Percentiles rank a stretch among this genome's conserved stretches.
Evolutionary conservation across 2,113 vertebrate genomes (phyloP).

Genomic region (Leptobrachium leishanense): DNA sequence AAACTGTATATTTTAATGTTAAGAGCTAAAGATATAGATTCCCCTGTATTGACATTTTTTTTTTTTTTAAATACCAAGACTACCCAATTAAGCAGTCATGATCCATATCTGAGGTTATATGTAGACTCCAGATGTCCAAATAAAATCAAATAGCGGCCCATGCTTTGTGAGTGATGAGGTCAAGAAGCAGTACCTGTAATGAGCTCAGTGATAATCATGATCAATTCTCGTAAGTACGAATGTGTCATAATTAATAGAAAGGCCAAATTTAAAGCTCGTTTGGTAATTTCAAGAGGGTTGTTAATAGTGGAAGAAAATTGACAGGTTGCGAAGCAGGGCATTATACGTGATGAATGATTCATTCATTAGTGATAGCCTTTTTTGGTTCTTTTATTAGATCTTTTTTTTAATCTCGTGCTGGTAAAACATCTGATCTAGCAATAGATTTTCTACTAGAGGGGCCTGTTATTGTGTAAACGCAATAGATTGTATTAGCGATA

Average conservation of each 20-base stretch:
- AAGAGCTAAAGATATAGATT: not conserved
- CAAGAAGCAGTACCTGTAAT: conserved; percentile 31
- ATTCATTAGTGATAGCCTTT: too few relatives aligned
- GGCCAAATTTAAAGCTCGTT: conserved; percentile 20
- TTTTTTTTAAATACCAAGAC: not conserved
- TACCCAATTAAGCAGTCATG: conserved; percentile 24
- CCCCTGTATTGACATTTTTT: not conserved
- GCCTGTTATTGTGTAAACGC: too few relatives aligned
- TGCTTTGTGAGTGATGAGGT: conserved; percentile 22
- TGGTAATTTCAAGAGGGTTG: conserved; percentile 9
- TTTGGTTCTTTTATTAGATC: too few relatives aligned
- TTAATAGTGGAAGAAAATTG: conserved; percentile 14
- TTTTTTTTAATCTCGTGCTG: too few relatives aligned
- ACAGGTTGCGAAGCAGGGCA: not conserved
- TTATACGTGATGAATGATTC: not conserved
- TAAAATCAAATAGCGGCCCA: conserved; percentile 33
- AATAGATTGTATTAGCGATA: too few relatives aligned
- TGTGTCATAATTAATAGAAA: conserved; percentile 30
- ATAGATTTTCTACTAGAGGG: too few relatives aligned
- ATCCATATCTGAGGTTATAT: conserved; percentile 27
- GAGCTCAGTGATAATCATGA: conserved; percentile 22
- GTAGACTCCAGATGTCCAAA: conserved; percentile 32
- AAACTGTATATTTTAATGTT: not conserved
- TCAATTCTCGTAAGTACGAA: conserved; percentile 35
- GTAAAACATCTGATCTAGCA: too few relatives aligned